Base-by-base conservation (phyloP, 2,888 invertebrate genomes). In the Phengaris arion region DNA sequence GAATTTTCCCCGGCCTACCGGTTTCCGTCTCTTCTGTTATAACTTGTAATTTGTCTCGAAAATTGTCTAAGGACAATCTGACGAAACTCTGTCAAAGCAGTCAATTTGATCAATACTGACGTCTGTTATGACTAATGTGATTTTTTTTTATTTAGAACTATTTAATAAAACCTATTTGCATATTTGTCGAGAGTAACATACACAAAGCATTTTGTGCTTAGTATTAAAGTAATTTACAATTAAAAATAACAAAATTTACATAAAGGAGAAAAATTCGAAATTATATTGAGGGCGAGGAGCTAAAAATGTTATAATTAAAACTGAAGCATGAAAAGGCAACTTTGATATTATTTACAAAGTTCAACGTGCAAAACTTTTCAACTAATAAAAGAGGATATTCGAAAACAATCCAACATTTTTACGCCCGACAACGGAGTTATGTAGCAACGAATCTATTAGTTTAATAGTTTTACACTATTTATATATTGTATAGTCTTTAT, bases 341-440 rank as follows among this genome's bases (percentile, higher is more conserved):
- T 79, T 79, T 69, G 74, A 77, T 77, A 79, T 80, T 79, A 78
- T 80, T 77, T 75, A 78, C 76, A 76, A 80, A 79, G 78, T 79
- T 76, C 72, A 77, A 77, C 74, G 79, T 74, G 70, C 77, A 57
- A 64, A 81, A 81, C 79, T 82, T 77, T 79, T 48, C 48, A 80
- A 81, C 78, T 80, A 79, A 79, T 79, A 80, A 81, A 72, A 79
- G 80, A 78, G 78, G 79, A 79, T 78, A 80, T 80, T 82, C 78
- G 77, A 82, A 80, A 82, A 82, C 81, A 80, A 81, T 80, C 79
- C 79, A 77, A 80, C 81, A 79, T 78, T 76, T 77, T 72, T 77
- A 68, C 78, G 74, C 77, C 77, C 78, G 78, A 68, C 74, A 76
- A 75, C 77, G 70, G 72, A 79, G 80, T 78, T 78, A 78, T 77